Base-by-base conservation (phyloP, 2,888 invertebrate species). In the Eudasyphora cyanicolor region DNA sequence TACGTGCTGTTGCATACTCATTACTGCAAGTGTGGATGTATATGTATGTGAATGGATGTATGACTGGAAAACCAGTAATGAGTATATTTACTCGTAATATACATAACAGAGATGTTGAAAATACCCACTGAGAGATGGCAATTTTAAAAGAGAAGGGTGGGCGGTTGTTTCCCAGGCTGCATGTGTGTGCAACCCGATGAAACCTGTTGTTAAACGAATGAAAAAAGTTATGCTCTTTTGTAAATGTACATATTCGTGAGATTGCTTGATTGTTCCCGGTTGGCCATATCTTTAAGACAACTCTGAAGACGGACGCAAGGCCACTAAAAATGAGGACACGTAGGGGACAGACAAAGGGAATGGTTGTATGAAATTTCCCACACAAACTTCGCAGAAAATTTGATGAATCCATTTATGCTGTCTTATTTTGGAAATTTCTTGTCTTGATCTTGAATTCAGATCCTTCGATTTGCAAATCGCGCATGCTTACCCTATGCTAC, bases 161-260 rank as follows among this genome's bases (percentile, higher is more conserved):
- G 51, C 51, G 24, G 24, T 21, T 10, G 51, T 51, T 24, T 19
- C 21, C 21, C 3, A 51, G 51, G 14, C 4, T 51, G 51, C n/a
- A n/a, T 51, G 49, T 49, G 51, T 24, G 51, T 21, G 51, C 21
- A 51, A 17, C 21, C 21, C 21, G 21, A 51, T 10, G 51, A 21
- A 51, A 51, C 51, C 51, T 51, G 51, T 51, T 51, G 51, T 51
- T 51, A n/a, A 21, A 51, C 12, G n/a, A 45, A 45, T n/a, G 45
- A 4, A 45, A 12, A 45, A 45, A 45, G 45, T 45, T n/a, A n/a
- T n/a, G 12, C n/a, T n/a, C n/a, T n/a, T n/a, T n/a, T 21, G 51
- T 51, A 51, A 51, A 51, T 10, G 19, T 51, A n/a, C n/a, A n/a
- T n/a, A 51, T 51, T 51, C 51, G 51, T 51, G 51, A 17, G 21